phyloP scores from a whole-genome alignment of 2,888 invertebrate species.

The Meteorus colon region DNA sequence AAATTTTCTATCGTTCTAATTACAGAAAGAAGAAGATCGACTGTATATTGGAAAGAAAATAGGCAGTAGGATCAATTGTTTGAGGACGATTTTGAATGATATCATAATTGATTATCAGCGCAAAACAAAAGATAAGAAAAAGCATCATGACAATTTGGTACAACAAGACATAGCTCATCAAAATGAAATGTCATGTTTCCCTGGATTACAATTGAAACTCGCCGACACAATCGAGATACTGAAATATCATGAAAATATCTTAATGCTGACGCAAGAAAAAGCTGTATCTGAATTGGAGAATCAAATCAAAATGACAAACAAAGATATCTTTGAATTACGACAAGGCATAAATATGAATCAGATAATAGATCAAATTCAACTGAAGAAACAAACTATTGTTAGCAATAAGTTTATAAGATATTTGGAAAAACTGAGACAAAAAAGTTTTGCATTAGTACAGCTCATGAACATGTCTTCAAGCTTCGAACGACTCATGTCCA shows the following conservation, averaged over 20 bases:
- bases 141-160: conserved; percentile 72
- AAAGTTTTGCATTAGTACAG: conserved; percentile 78
- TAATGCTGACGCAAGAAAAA: conserved; percentile 56
- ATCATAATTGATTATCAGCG: conserved; percentile 62
- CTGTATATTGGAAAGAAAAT: conserved; percentile 54
- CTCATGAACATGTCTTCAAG: conserved; percentile 80
- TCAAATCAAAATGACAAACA: conserved; percentile 54
- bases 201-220: conserved; percentile 65
- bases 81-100: conserved; percentile 60
- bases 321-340: conserved; percentile 73
- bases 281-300: conserved; percentile 56
- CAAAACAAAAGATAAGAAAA: conserved; percentile 64
- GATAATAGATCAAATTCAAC: conserved; percentile 74
- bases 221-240: conserved; percentile 58
- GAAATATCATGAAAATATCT: conserved; percentile 53
- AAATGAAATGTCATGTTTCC: conserved; percentile 68
- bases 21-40: conserved; percentile 63
- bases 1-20: no score
- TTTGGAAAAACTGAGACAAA: conserved; percentile 73
- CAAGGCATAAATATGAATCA: conserved; percentile 75
- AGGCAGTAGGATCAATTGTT: conserved; percentile 60
- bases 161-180: conserved; percentile 75
- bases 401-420: conserved; percentile 77
- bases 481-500: conserved; percentile 76
- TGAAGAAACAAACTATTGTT: conserved; percentile 78